phyloP scores from a whole-genome alignment of 2,797 vertebrate genomes.

The Cryptoblepharus egeriae region DNA sequence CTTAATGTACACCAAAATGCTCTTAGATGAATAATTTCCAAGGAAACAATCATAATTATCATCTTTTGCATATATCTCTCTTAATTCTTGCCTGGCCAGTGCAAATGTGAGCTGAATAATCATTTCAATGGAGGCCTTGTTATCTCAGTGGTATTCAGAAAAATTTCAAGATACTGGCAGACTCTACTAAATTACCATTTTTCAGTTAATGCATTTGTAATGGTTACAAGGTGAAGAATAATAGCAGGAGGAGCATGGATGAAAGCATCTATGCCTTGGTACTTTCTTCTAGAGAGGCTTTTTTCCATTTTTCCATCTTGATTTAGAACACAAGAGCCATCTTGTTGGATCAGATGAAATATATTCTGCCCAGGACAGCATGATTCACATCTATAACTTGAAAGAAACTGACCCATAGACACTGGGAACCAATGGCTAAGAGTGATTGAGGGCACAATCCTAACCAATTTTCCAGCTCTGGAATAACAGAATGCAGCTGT shows the following conservation, averaged over 20 bases:
- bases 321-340: background rate
- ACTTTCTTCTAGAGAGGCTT: background rate
- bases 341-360: background rate
- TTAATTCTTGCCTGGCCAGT: slow-evolving; percentile 52
- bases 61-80: slow-evolving; percentile 53
- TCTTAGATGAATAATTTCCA: slow-evolving; percentile 55
- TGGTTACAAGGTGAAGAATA: slow-evolving; percentile 19
- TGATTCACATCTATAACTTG: no score
- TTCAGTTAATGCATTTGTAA: slow-evolving; percentile 49
- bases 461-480: no score
- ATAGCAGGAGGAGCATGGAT: slow-evolving; percentile 16
- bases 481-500: no score
- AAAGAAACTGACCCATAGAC: no score
- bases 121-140: slow-evolving; percentile 46
- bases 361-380: no score
- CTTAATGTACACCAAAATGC: slow-evolving; percentile 46
- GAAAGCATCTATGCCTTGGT: background rate
- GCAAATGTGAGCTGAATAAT: slow-evolving; percentile 63
- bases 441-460: no score
- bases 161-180: slow-evolving; percentile 49
- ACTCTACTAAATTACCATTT: slow-evolving; percentile 44
- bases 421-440: no score
- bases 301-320: background rate
- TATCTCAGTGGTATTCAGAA: slow-evolving; percentile 67
- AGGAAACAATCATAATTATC: slow-evolving; percentile 43